phyloP scores from a whole-genome alignment of 2,113 vertebrate genomes.

The Chionis minor region DNA sequence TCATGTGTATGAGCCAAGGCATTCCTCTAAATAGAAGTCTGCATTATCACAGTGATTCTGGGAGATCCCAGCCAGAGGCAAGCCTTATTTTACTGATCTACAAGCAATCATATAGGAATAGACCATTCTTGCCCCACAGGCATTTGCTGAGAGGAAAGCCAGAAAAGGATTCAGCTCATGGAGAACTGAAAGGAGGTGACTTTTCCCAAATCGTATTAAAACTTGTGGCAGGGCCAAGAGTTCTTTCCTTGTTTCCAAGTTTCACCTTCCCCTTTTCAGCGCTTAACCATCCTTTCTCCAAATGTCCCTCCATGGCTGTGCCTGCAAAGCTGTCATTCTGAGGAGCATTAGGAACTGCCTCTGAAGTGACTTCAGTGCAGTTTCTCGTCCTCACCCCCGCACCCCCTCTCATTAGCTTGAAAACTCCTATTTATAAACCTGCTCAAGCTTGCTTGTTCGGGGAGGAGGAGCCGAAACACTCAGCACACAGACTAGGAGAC shows the following conservation, averaged over 20 bases:
- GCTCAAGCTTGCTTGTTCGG: slow-evolving; percentile 34
- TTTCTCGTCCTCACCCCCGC: slow-evolving; percentile 43
- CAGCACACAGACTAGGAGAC: not conserved
- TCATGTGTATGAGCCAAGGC: not conserved
- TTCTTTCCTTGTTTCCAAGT: no score
- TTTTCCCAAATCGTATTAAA: not conserved
- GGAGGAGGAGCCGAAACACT: slow-evolving; percentile 32
- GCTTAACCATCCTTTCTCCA: not conserved
- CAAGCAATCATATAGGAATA: not conserved
- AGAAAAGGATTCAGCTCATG: not conserved
- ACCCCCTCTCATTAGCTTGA: slow-evolving; percentile 57
- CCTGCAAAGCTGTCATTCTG: not conserved
- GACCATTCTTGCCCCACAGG: not conserved
- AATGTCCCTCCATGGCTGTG: not conserved
- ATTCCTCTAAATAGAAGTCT: not conserved
- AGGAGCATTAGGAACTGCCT: slow-evolving; percentile 10
- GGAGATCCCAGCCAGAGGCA: not conserved
- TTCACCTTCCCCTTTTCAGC: not conserved
- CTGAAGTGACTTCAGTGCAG: slow-evolving; percentile 10
- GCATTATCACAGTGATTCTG: not conserved
- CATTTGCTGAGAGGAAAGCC: not conserved
- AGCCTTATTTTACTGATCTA: not conserved
- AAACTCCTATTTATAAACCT: slow-evolving; percentile 67
- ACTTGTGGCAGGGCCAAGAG: not conserved
- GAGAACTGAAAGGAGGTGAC: not conserved